Percentiles rank a stretch among this genome's conserved stretches.
These are phyloP conservation scores for Bactericera cockerelli DNA, from an alignment of 1,140 invertebrate species.

Conservation along the genomic window DNA sequence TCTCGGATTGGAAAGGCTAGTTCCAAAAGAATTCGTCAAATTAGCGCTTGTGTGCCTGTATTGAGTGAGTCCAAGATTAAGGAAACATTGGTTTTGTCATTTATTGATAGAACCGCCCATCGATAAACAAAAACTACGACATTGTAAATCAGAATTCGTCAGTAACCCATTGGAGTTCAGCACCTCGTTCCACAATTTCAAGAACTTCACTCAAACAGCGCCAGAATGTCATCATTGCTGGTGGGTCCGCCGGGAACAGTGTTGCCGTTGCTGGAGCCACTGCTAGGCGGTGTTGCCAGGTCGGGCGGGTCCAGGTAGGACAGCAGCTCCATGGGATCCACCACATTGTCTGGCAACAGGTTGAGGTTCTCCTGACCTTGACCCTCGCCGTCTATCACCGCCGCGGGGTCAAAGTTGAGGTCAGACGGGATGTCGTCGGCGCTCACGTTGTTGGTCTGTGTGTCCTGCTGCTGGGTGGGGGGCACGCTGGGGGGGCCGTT, in stretches of 20 bases:
- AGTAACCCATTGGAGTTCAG: too few relatives aligned
- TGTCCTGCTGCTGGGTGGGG: constrained; percentile 28
- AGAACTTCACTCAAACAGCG: constrained; percentile 76
- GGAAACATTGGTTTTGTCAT: too few relatives aligned
- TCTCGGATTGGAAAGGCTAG: too few relatives aligned
- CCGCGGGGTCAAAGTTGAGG: constrained; percentile 82
- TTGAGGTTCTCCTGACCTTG: constrained; percentile 73
- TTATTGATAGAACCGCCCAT: too few relatives aligned
- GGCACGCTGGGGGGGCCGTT: constrained; percentile 62
- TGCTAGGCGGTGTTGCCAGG: constrained; percentile 71
- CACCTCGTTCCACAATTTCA: too few relatives aligned
- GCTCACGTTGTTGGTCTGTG: constrained; percentile 22
- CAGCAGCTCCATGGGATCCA: constrained; percentile 82
- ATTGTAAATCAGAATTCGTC: too few relatives aligned
- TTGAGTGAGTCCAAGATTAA: too few relatives aligned
- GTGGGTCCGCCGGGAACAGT: constrained; percentile 34
- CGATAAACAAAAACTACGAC: too few relatives aligned
- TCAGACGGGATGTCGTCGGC: constrained; percentile 50
- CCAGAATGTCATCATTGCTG: constrained; percentile 62
- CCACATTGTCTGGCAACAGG: constrained; percentile 71
- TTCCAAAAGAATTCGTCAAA: too few relatives aligned
- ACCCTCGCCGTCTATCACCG: constrained; percentile 77
- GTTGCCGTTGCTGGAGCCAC: constrained; percentile 52
- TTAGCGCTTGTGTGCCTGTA: too few relatives aligned
- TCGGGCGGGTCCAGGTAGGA: constrained; percentile 83